A percentile compares a stretch with the other conserved stretches of the same genome.
Evolutionary conservation across 2,113 vertebrate species (phyloP).

Genomic region (Festucalex cinctus): DNA sequence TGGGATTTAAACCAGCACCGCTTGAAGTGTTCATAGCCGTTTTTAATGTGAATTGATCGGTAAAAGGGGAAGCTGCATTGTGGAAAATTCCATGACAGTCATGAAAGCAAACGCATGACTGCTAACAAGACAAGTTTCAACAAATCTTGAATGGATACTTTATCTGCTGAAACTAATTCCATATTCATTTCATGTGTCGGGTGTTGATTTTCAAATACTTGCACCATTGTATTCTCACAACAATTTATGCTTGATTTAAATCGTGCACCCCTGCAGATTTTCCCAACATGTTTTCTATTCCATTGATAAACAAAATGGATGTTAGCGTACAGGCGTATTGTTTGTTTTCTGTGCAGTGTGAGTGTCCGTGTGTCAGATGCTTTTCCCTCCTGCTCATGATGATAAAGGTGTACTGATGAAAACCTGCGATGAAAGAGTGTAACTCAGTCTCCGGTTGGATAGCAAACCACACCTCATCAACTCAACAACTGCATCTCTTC

Average conservation of each 20-base stretch:
- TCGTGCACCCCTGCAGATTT: background rate
- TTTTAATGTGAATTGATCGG: background rate
- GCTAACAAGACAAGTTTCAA: background rate
- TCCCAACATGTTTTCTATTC: too few species aligned
- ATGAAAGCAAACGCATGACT: background rate
- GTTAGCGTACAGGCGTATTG: background rate
- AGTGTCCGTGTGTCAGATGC: slow-evolving; percentile 24
- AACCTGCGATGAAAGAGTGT: slow-evolving; percentile 72
- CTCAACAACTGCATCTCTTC: slow-evolving; percentile 45
- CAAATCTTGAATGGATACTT: background rate
- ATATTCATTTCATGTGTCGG: background rate
- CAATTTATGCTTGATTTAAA: background rate
- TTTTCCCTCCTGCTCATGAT: slow-evolving; percentile 46
- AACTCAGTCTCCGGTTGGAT: slow-evolving; percentile 75
- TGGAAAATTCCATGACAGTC: background rate
- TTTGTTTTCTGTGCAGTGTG: background rate
- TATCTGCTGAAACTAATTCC: background rate
- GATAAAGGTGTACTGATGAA: slow-evolving; percentile 70
- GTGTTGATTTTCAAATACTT: background rate
- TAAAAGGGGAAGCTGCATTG: background rate
- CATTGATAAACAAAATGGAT: too few species aligned
- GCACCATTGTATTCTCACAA: background rate
- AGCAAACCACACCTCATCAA: slow-evolving; percentile 47
- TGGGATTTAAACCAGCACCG: background rate
- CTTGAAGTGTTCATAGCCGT: background rate